Percentiles rank a stretch among this genome's conserved stretches.
Evolutionary conservation across 1,140 invertebrate genomes (phyloP).

Genomic region (Drosophila malerkotliana): DNA sequence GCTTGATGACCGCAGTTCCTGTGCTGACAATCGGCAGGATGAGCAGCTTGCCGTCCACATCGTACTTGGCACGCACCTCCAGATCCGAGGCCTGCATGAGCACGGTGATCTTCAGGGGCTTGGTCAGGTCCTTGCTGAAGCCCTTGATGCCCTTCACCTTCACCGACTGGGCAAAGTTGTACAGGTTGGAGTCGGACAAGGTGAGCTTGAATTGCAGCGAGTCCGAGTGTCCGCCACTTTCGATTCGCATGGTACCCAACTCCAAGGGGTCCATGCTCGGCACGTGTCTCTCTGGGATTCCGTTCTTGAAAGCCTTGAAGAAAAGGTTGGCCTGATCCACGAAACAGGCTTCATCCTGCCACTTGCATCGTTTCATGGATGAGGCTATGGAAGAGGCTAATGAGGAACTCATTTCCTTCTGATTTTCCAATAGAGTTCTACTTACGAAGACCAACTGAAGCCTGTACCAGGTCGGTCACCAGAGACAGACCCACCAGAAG

Average conservation of each 20-base stretch:
- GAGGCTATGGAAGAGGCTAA: slow-evolving; percentile 27
- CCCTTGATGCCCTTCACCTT: slow-evolving; percentile 42
- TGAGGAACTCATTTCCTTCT: too few species aligned
- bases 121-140: slow-evolving; percentile 40
- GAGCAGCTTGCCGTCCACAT: slow-evolving; percentile 59
- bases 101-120: slow-evolving; percentile 44
- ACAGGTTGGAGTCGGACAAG: slow-evolving; percentile 12
- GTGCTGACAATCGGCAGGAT: slow-evolving; percentile 55
- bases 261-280: slow-evolving; percentile 32
- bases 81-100: slow-evolving; percentile 6
- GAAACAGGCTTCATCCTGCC: slow-evolving; percentile 50
- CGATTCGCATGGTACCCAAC: slow-evolving; percentile 33
- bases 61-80: slow-evolving; percentile 57
- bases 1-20: slow-evolving; percentile 33
- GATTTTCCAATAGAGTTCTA: background rate
- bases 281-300: slow-evolving; percentile 36
- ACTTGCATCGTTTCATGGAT: slow-evolving; percentile 38
- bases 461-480: background rate
- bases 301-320: slow-evolving; percentile 29
- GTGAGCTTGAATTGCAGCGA: slow-evolving; percentile 57
- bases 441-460: slow-evolving; percentile 31
- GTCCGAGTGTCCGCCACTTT: slow-evolving; percentile 31
- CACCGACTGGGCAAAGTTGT: background rate
- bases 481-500: background rate
- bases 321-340: slow-evolving; percentile 37